Conservation (phyloP, 2,888 invertebrate genomes). For the Pammene aurita region DNA sequence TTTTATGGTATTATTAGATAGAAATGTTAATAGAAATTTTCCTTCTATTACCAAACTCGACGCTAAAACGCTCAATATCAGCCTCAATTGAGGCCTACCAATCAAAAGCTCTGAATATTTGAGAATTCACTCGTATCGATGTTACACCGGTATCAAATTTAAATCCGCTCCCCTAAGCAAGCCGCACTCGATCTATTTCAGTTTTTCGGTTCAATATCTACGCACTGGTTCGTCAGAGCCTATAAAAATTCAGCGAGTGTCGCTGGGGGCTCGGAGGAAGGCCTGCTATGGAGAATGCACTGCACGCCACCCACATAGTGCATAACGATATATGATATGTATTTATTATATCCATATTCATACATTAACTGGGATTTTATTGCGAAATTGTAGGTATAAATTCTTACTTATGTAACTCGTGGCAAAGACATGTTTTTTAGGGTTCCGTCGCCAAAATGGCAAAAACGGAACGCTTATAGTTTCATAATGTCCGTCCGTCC, state of each 20-base stretch:
- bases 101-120: background rate
- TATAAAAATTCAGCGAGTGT: slow-evolving; percentile 76
- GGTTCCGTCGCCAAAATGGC: too few relatives aligned
- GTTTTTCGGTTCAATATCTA: slow-evolving; percentile 28
- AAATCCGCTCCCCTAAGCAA: slow-evolving; percentile 20
- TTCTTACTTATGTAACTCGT: too few relatives aligned
- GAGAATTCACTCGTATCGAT: background rate
- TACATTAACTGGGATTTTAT: background rate
- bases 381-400: too few relatives aligned
- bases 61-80: background rate
- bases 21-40: too few relatives aligned
- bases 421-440: too few relatives aligned
- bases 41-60: too few relatives aligned
- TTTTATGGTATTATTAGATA: too few relatives aligned
- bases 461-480: too few relatives aligned
- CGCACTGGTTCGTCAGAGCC: slow-evolving; percentile 46
- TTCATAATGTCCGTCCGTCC: too few relatives aligned
- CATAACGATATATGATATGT: slow-evolving; percentile 38
- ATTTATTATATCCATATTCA: slow-evolving; percentile 8
- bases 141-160: slow-evolving; percentile 5
- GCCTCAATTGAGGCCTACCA: slow-evolving; percentile 3
- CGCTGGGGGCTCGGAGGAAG: slow-evolving; percentile 65
- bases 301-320: slow-evolving; percentile 69
- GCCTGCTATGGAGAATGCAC: slow-evolving; percentile 69
- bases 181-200: slow-evolving; percentile 30